Percentiles rank a stretch among this genome's conserved stretches.
These are phyloP conservation scores for Aphaenogaster ashmeadi DNA, from an alignment of 1,140 invertebrate genomes.

Conservation along the genomic window DNA sequence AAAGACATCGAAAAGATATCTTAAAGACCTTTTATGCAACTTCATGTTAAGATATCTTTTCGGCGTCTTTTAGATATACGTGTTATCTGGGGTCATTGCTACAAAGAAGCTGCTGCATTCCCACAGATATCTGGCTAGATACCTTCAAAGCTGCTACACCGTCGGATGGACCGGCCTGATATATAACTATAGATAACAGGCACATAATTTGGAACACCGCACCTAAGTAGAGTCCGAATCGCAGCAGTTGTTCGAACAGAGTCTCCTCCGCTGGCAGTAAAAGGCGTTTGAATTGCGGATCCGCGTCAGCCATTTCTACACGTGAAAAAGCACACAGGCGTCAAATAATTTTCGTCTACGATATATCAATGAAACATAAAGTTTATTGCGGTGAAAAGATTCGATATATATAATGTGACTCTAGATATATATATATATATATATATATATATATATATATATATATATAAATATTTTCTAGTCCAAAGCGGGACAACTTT, in stretches of 20 bases:
- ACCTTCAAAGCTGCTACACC: constrained; percentile 84
- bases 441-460: too few species aligned
- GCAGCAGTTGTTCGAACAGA: constrained; percentile 84
- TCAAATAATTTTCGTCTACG: neutral
- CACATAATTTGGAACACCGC: constrained; percentile 86
- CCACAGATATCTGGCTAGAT: too few species aligned
- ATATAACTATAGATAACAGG: constrained; percentile 84
- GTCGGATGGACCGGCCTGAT: constrained; percentile 84
- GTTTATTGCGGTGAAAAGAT: neutral
- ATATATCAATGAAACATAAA: neutral
- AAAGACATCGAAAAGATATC: too few species aligned
- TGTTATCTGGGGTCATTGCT: too few species aligned
- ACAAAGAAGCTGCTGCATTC: too few species aligned
- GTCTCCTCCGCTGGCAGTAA: constrained; percentile 85
- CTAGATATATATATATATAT: too few species aligned
- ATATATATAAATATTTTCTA: too few species aligned
- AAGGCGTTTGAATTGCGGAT: constrained; percentile 84
- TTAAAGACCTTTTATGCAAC: too few species aligned
- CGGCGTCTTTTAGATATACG: too few species aligned
- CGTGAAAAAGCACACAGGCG: neutral
- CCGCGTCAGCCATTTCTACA: constrained; percentile 81
- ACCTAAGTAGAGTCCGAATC: constrained; percentile 85
- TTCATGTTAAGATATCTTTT: too few species aligned
- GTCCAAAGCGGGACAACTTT: too few species aligned
- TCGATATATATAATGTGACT: too few species aligned